Conservation (phyloP, 2,888 invertebrate species). For the Apomyelois bistriatella region DNA sequence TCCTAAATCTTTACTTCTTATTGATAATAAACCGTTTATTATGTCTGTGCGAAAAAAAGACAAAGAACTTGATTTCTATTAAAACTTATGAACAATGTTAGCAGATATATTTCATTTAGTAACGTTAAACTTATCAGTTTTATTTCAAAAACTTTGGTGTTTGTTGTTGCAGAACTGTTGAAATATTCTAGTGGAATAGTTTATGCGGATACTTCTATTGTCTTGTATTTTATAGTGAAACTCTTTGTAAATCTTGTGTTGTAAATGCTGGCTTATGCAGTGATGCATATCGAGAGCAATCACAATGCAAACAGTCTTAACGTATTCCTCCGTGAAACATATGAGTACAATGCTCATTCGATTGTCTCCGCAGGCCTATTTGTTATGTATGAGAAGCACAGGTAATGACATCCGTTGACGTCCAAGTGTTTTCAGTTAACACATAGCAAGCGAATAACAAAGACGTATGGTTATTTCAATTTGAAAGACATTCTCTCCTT, state of each 20-base stretch:
- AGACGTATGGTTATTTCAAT: conserved; percentile 50
- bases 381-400: conserved; percentile 60
- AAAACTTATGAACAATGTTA: too few relatives aligned
- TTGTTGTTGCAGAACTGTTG: background rate
- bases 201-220: background rate
- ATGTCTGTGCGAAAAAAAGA: conserved; percentile 8
- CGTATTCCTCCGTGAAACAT: conserved; percentile 38
- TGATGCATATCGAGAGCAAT: conserved; percentile 26
- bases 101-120: too few relatives aligned
- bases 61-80: too few relatives aligned
- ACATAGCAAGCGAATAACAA: conserved; percentile 54
- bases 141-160: background rate
- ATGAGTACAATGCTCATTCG: conserved; percentile 44
- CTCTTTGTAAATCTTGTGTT: background rate
- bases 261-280: conserved; percentile 13
- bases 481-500: conserved; percentile 40
- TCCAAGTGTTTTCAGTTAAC: conserved; percentile 65
- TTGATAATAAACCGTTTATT: too few relatives aligned
- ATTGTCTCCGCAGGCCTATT: conserved; percentile 58
- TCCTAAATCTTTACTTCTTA: too few relatives aligned
- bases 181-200: background rate
- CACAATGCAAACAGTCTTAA: conserved; percentile 33
- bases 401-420: conserved; percentile 63
- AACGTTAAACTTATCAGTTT: background rate
- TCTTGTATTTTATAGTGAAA: background rate